Conservation (phyloP, 2,113 vertebrate genomes). For the Paraplagusia blochii region DNA sequence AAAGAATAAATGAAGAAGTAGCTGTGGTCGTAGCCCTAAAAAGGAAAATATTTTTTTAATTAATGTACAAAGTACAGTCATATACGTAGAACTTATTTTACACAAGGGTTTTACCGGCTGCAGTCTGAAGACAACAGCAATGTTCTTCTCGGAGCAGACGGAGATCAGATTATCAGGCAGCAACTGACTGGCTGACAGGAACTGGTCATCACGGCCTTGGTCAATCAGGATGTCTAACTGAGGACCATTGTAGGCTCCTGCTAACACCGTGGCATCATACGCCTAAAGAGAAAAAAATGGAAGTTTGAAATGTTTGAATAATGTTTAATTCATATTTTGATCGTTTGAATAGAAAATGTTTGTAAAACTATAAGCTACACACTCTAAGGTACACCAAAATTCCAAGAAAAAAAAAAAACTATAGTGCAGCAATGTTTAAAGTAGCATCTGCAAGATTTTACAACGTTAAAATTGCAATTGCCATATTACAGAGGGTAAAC, state of each 20-base stretch:
- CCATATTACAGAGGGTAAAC: no score
- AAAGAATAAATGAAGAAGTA: constrained; percentile 95
- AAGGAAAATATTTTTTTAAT: neutral
- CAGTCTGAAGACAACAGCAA: constrained; percentile 89
- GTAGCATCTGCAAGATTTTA: no score
- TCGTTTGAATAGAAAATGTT: no score
- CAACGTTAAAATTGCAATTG: no score
- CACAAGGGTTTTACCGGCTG: constrained; percentile 78
- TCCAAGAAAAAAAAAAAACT: no score
- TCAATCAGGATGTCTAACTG: constrained; percentile 91
- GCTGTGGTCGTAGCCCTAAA: constrained; percentile 96
- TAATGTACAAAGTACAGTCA: no score
- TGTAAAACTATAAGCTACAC: no score
- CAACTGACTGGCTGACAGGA: constrained; percentile 87
- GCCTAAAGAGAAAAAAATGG: constrained; percentile 60
- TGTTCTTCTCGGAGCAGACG: constrained; percentile 87
- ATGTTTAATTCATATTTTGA: no score
- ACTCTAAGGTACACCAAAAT: no score
- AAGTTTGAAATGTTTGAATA: no score
- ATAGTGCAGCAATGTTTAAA: no score
- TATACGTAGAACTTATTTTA: neutral
- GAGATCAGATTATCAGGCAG: constrained; percentile 93
- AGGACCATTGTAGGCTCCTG: constrained; percentile 80
- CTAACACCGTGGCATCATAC: constrained; percentile 87
- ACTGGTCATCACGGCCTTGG: constrained; percentile 94